Base-by-base conservation (phyloP, 2,113 vertebrate genomes). In the Rhipidura dahli region DNA sequence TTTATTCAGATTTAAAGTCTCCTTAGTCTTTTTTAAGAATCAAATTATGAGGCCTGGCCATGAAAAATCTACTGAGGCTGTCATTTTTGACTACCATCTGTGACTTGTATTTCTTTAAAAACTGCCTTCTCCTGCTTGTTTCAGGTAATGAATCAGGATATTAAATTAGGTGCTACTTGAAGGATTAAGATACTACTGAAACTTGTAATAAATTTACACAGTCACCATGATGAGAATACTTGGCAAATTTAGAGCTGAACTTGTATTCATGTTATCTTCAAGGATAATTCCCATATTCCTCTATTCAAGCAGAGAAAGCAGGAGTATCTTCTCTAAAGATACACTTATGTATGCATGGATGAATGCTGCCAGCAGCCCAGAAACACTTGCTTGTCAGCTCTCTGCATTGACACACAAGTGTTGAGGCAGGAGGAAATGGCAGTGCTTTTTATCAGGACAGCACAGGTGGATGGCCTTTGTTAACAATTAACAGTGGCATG, bases 141-240 rank as follows among this genome's bases (percentile, higher is more conserved):
- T 93, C 54, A 80, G 59, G 54, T 85, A 89, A 73, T 63, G 65
- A 96, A 84, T 91, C 50, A 44, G 24, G 54, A 66, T 82, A 91
- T 77, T 89, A 82, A 94, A 89, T 79, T 75, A 91, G 53, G n/a
- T n/a, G 21, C 13, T 76, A 39, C 63, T 69, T 79, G 93, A 82
- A 93, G 53, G 40, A 72, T 82, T 91, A 89, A 91, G 75, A 45
- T 79, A 49, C 28, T 72, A 26, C 45, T 65, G 78, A 77, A 94
- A 63, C 45, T 72, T 82, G 35, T 30, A 65, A 84, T 87, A 87
- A 92, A 94, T 87, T 89, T 82, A 72, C 17, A 2, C 59, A 49
- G 40, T 73, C 39, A 72, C 63, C 45, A 50, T 45, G 40, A 51
- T 68, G 17, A 89, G 54, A 87, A 59, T 31, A 64, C 51, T 64